Conservation (phyloP, 2,888 invertebrate species). For the Osmoderma eremita region DNA sequence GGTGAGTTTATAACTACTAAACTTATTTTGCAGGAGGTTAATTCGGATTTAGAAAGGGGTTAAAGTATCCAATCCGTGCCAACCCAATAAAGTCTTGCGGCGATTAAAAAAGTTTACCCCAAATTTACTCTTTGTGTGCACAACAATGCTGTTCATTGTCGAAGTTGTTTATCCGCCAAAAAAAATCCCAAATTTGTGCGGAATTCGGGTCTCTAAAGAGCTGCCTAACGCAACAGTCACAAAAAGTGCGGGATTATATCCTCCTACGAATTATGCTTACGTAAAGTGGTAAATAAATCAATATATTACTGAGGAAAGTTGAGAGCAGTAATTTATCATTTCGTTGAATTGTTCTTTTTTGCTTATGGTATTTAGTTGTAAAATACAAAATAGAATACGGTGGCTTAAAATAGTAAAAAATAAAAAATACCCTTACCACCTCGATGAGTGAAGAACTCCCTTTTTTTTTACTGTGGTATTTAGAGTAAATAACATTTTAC, state of each 20-base stretch:
- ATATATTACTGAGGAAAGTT: slow-evolving; percentile 31
- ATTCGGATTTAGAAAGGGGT: no score
- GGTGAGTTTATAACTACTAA: no score
- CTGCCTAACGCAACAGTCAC: slow-evolving; percentile 3
- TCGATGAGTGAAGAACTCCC: no score
- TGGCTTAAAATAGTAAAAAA: no score
- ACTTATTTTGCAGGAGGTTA: no score
- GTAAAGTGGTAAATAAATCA: slow-evolving; percentile 26
- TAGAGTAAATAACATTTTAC: neutral
- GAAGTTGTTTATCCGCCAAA: slow-evolving; percentile 1
- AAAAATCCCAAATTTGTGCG: neutral
- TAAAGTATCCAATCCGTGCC: neutral
- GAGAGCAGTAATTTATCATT: slow-evolving; percentile 27
- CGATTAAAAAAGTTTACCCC: neutral
- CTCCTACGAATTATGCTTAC: neutral
- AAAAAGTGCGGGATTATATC: slow-evolving; percentile 20
- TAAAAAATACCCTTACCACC: no score
- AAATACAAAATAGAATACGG: neutral
- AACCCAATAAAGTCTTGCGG: neutral
- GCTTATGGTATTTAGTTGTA: slow-evolving; percentile 9
- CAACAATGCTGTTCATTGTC: neutral
- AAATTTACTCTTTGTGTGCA: neutral
- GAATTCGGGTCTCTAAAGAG: neutral
- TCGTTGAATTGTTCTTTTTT: slow-evolving; percentile 12
- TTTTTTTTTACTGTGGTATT: neutral